Evolutionary conservation across 53 echinoderm and acorn worm species (phyloP).

Genomic region (Hippasteria phrygiana): DNA sequence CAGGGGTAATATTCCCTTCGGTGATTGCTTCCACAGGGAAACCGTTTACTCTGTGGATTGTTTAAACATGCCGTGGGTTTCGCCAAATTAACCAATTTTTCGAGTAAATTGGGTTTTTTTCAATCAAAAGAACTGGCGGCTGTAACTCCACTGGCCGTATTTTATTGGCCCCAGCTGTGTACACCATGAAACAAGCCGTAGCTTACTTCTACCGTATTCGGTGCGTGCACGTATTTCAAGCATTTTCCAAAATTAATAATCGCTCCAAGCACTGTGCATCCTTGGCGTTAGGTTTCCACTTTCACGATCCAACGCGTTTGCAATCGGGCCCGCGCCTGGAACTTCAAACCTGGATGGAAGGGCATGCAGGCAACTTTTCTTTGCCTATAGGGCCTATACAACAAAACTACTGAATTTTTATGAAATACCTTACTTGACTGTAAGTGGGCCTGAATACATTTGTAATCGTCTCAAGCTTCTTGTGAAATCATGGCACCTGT

Average conservation of each 20-base stretch:
- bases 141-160: background rate
- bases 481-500: too few relatives aligned
- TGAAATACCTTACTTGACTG: too few relatives aligned
- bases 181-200: background rate
- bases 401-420: too few relatives aligned
- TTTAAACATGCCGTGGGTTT: background rate
- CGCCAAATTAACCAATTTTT: constrained; percentile 26
- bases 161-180: constrained; percentile 10
- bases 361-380: too few relatives aligned
- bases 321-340: too few relatives aligned
- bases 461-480: too few relatives aligned
- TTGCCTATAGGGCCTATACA: too few relatives aligned
- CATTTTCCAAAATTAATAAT: background rate
- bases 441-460: too few relatives aligned
- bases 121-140: background rate
- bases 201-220: background rate
- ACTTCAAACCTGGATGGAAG: too few relatives aligned
- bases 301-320: too few relatives aligned
- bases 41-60: background rate
- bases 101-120: background rate
- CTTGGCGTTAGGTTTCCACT: background rate
- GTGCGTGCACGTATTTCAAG: background rate
- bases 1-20: background rate
- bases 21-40: background rate
- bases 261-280: background rate